phyloP scores from a whole-genome alignment of 2,797 vertebrate genomes.

The Anguilla pacifica region DNA sequence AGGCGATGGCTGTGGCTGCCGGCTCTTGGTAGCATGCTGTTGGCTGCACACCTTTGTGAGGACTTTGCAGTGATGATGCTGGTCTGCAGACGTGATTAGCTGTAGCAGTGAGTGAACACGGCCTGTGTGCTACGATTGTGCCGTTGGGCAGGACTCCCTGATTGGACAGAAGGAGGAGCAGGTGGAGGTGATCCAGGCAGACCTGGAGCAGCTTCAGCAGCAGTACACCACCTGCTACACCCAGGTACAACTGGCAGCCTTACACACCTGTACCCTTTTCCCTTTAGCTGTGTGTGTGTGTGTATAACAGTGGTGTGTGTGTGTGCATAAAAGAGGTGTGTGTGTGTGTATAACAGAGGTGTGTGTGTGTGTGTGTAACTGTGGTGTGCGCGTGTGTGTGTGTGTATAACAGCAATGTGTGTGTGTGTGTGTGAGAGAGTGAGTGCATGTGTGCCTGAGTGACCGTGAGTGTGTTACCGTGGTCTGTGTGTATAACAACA shows the following conservation, averaged over 20 bases:
- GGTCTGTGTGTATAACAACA: background rate
- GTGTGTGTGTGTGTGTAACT: background rate
- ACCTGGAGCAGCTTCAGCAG: conserved; percentile 42
- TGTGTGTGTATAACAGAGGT: too few species aligned
- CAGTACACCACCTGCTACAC: conserved; percentile 25
- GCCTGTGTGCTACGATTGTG: background rate
- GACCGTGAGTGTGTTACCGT: too few species aligned
- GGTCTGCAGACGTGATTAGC: background rate
- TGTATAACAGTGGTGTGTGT: background rate
- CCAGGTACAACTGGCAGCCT: background rate
- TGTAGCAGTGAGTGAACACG: background rate
- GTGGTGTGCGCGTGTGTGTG: background rate
- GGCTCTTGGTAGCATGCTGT: too few species aligned
- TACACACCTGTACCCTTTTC: background rate
- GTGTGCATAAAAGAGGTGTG: background rate
- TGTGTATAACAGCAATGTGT: background rate
- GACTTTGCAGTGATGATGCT: too few species aligned
- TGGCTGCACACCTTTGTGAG: too few species aligned
- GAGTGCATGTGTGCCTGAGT: too few species aligned
- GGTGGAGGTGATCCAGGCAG: conserved; percentile 38
- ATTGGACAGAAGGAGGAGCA: conserved; percentile 33
- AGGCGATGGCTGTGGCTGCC: too few species aligned
- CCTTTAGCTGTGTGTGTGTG: too few species aligned
- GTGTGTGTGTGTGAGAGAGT: background rate
- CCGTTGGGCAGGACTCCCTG: conserved; percentile 32